Base-by-base conservation (phyloP, 2,113 vertebrate species). In the Mus pahari region DNA sequence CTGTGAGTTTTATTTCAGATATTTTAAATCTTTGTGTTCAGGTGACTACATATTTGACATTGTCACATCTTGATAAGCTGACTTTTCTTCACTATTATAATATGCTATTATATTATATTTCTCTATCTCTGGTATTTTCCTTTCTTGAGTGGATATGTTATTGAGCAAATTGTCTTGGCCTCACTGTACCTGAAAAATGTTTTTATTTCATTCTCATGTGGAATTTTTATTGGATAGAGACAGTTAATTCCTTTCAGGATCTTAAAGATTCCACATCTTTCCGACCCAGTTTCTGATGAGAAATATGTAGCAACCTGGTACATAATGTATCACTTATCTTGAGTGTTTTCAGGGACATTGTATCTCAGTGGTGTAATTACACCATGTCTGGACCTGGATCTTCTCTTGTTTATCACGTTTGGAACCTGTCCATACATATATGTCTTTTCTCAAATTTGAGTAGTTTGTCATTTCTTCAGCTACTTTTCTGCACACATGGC, bases 351-450 rank as follows among this genome's bases (percentile, higher is more conserved):
- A 50, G 36, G 45, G 39, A 42, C 36, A 17, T 70, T 74, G 50
- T 7, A 48, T 60, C 78, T 22, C 19, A 68, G 11, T 24, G 48
- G 1, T 78, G 68, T 78, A 36, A 62, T 78, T 93, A 77, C 16
- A 22, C 89, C 75, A 62, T 19, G 1, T 64, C 71, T 79, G 33
- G 62, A 11, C 26, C 86, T 71, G 42, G 39, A 78, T 62, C 82
- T 48, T 90, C 68, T n/a, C 31, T 78, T 70, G 8, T 77, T 95
- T 95, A 75, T 68, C 24, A 48, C 68, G 3, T 75, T 95, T 82
- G 48, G n/a, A 83, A 50, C 39, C 83, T 84, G 33, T 66, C 50
- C 75, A 1, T 42, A 62, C 19, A 36, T 78, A 26, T 75, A 22
- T 58, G 13, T 28, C 71, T 93, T 77, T 50, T 71, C 13, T 20